These are phyloP conservation scores for Heliconius charithonia DNA, from an alignment of 2,888 invertebrate genomes.

Conservation along the genomic window DNA sequence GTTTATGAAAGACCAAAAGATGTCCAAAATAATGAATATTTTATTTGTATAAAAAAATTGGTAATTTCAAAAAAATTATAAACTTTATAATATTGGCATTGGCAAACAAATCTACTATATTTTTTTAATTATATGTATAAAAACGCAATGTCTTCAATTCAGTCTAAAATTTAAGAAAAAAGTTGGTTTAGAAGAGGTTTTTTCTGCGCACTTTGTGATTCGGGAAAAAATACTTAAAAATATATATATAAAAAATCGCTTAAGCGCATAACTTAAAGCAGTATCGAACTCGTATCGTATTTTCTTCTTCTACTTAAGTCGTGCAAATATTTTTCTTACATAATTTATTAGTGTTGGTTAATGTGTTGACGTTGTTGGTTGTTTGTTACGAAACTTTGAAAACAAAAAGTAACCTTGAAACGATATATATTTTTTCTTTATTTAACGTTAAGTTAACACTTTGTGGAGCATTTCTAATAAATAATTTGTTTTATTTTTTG, in stretches of 20 bases:
- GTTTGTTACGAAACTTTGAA: conserved; percentile 11
- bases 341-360: conserved; percentile 21
- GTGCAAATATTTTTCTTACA: conserved; percentile 19
- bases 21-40: conserved; percentile 2
- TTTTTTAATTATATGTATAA: no score
- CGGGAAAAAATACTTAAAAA: background rate
- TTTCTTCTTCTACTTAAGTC: conserved; percentile 7
- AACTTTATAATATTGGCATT: no score
- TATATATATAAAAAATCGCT: background rate
- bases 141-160: background rate
- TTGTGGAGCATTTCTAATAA: background rate
- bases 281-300: conserved; percentile 12
- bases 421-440: background rate
- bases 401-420: background rate
- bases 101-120: no score
- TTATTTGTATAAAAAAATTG: no score
- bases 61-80: no score
- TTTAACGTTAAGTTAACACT: background rate
- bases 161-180: background rate
- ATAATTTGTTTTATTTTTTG: no score
- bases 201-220: background rate
- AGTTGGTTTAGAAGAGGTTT: background rate
- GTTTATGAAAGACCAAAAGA: no score
- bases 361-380: conserved; percentile 16
- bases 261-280: background rate